These are phyloP conservation scores for Myrmophylax atrothorax DNA, from an alignment of 2,113 vertebrate species.

Conservation along the genomic window DNA sequence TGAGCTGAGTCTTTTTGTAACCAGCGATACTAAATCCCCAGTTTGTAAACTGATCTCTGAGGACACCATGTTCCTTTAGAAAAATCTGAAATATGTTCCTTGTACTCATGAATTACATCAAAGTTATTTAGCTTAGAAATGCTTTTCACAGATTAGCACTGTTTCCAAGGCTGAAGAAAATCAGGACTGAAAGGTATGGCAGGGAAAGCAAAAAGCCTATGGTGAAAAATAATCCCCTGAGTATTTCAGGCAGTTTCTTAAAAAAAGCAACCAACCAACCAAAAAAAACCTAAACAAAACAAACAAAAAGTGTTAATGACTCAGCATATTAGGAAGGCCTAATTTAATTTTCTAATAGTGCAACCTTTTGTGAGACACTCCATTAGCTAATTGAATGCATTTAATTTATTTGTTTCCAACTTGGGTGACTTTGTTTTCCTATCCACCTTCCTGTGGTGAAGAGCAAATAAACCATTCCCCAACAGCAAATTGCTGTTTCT, in stretches of 20 bases:
- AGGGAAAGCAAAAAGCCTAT: not conserved
- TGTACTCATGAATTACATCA: not conserved
- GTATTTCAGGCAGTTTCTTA: not conserved
- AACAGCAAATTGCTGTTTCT: not conserved
- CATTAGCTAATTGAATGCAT: conserved; percentile 57
- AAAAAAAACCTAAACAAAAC: not conserved
- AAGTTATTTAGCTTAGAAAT: not conserved
- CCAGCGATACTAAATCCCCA: not conserved
- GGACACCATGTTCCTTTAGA: not conserved
- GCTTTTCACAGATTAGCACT: not conserved
- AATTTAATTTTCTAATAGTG: conserved; percentile 34
- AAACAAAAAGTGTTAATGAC: not conserved
- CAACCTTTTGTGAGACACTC: not conserved
- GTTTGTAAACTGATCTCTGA: not conserved
- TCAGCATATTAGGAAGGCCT: not conserved
- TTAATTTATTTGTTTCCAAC: conserved; percentile 4
- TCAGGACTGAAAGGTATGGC: not conserved
- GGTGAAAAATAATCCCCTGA: not conserved
- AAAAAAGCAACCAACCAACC: too few relatives aligned
- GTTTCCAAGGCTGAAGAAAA: not conserved
- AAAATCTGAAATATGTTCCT: conserved; percentile 18
- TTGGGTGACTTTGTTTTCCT: conserved; percentile 37
- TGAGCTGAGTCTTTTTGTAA: not conserved
- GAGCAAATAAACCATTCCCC: not conserved
- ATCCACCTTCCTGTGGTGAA: not conserved